Evolutionary conservation across 2,797 vertebrate genomes (phyloP), one percentile per base, ranked within the genome.

Genomic region (Centroberyx gerrardi): DNA sequence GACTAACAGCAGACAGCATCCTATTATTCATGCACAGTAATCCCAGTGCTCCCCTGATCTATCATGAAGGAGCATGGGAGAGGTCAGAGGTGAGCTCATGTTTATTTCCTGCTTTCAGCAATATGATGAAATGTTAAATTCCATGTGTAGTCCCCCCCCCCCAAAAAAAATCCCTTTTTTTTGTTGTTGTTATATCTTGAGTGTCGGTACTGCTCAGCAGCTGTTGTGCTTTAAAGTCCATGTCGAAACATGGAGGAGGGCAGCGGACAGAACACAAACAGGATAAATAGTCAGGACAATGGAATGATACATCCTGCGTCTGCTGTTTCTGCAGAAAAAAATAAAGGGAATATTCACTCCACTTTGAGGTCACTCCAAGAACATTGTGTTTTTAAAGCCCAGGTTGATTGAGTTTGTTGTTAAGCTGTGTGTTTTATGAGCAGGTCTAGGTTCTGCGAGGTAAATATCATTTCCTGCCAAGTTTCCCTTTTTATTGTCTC

Each of bases 351-450:
- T 15, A 62, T 85, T 74, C 52, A 22, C 31, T 76, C 10, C 15
- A 10, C 42, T 90, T 87, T 89, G 82, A 90, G 64, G 31, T 54
- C 31, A 31, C 5, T 90, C 87, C 85, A 88, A 78, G 70, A 84
- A 74, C 78, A 59, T 70, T 62, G n/a, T 67, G 68, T 74, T 76
- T 36, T 70, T 10, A 63, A 61, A 44, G 54, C 49, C 18, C 51
- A 83, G 77, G 62, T 72, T 70, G 63, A 64, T 48, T 78, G 31
- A 10, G 49, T 80, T 84, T 73, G 33, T 27, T 65, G 54, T 18
- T 15, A 7, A 42, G 58, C n/a, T 54, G 64, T 75, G 74, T 73
- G 8, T 55, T 80, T 68, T 49, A 77, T 3, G 22, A 68, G 55
- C 64, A 28, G 58, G 40, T 64, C 53, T 51, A 40, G 54, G 38